phyloP scores from a whole-genome alignment of 2,113 vertebrate genomes.

The Siniperca chuatsi region DNA sequence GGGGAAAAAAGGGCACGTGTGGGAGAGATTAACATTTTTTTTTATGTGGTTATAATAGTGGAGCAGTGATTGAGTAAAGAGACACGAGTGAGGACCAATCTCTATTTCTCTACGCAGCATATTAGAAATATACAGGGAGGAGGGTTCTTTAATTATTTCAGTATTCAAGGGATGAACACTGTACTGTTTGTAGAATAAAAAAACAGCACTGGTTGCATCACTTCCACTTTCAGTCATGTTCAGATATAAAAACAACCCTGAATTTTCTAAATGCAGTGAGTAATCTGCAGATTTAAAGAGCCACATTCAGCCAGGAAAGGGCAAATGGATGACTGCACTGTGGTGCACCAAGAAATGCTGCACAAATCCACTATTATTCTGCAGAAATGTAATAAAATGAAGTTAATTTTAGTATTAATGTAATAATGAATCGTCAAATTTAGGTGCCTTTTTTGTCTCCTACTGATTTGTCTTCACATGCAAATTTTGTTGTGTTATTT shows the following conservation, averaged over 20 bases:
- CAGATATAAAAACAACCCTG: background rate
- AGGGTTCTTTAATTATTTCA: background rate
- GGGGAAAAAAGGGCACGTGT: background rate
- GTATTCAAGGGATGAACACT: constrained; percentile 4
- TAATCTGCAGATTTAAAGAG: background rate
- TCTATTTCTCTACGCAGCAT: background rate
- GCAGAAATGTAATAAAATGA: too few relatives aligned
- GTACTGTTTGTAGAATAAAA: background rate
- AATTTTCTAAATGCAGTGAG: background rate
- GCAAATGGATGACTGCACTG: background rate
- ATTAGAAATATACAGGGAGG: background rate
- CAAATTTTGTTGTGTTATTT: too few relatives aligned
- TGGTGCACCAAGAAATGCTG: background rate
- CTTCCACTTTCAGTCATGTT: background rate
- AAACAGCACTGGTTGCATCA: background rate
- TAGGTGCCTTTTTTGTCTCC: too few relatives aligned
- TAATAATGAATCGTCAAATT: too few relatives aligned
- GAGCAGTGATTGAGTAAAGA: background rate
- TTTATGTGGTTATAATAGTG: background rate
- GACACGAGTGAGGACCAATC: background rate
- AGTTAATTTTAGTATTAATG: too few relatives aligned
- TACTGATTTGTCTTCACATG: too few relatives aligned
- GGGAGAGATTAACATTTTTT: background rate
- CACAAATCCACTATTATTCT: too few relatives aligned
- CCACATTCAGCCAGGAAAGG: background rate